A percentile compares a stretch with the other conserved stretches of the same genome.
Evolutionary conservation across 2,113 vertebrate genomes (phyloP).

Genomic region (Riparia riparia): DNA sequence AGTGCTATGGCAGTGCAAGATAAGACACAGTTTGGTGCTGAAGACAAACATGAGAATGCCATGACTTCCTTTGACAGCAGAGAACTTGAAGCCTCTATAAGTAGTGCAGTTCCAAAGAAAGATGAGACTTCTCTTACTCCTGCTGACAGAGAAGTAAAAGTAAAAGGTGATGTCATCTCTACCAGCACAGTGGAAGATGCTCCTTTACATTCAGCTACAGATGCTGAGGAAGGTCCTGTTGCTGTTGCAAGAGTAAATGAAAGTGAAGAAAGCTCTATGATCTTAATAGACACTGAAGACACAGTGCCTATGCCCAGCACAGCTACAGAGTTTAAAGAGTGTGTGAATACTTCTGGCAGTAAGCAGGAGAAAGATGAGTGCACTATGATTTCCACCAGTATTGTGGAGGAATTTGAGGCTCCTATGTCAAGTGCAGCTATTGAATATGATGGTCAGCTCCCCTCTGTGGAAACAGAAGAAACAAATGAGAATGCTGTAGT

Average conservation of each 20-base stretch:
- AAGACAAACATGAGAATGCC: not conserved
- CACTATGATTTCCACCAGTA: constrained; percentile 78
- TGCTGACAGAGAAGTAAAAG: not conserved
- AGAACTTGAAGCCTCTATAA: constrained; percentile 34
- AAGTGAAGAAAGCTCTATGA: not conserved
- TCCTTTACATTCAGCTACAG: not conserved
- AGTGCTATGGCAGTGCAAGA: constrained; percentile 57
- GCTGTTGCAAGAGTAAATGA: not conserved
- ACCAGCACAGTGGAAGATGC: constrained; percentile 64
- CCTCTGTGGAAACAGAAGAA: constrained; percentile 3
- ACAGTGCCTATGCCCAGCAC: constrained; percentile 80
- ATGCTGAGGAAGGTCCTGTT: not conserved
- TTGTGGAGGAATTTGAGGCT: constrained; percentile 74
- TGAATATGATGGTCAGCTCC: constrained; percentile 22
- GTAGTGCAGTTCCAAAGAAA: not conserved
- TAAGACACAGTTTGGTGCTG: not conserved
- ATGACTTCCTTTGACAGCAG: not conserved
- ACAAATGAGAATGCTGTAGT: not conserved
- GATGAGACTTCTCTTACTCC: not conserved
- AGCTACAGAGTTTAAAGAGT: constrained; percentile 47
- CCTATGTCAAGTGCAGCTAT: constrained; percentile 71
- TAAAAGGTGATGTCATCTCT: constrained; percentile 67
- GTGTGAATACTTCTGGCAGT: not conserved
- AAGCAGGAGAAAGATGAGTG: constrained; percentile 77
- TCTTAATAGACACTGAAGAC: constrained; percentile 1